phyloP scores from a whole-genome alignment of 2,113 vertebrate species.

The Hirundichthys speculiger region DNA sequence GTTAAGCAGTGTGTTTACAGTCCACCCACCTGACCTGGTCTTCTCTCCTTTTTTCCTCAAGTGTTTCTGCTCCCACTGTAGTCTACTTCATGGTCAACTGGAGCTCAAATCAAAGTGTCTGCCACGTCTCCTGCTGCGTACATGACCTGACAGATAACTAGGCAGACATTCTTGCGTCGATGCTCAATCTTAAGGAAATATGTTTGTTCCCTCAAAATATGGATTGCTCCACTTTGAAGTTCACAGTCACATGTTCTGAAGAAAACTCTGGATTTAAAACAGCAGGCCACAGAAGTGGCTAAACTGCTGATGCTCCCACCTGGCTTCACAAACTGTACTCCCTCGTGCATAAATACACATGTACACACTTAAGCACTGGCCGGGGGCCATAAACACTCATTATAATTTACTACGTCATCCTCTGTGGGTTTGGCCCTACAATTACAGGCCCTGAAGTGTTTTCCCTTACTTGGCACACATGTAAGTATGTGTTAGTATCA shows the following conservation, averaged over 20 bases:
- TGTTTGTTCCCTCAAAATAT: slow-evolving; percentile 27
- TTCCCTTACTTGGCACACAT: slow-evolving; percentile 70
- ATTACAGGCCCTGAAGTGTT: slow-evolving; percentile 69
- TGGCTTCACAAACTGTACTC: slow-evolving; percentile 58
- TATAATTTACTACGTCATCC: slow-evolving; percentile 70
- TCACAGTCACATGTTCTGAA: slow-evolving; percentile 10
- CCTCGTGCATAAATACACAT: slow-evolving; percentile 36
- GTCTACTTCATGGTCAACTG: slow-evolving; percentile 39
- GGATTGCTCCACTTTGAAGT: slow-evolving; percentile 33
- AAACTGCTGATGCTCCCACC: slow-evolving; percentile 44
- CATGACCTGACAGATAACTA: slow-evolving; percentile 39
- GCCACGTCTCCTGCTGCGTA: slow-evolving; percentile 22
- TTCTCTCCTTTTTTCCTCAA: slow-evolving; percentile 17
- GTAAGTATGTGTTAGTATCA: slow-evolving; percentile 73
- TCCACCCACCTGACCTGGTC: slow-evolving; percentile 59
- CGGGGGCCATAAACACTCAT: slow-evolving; percentile 73
- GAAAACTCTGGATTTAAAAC: slow-evolving; percentile 18
- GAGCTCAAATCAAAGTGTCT: slow-evolving; percentile 50
- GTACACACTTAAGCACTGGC: slow-evolving; percentile 39
- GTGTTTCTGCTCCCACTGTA: slow-evolving; percentile 45
- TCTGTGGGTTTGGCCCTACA: slow-evolving; percentile 68
- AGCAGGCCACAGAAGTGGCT: slow-evolving; percentile 28
- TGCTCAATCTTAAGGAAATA: slow-evolving; percentile 35
- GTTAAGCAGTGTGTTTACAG: slow-evolving; percentile 61
- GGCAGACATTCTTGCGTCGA: slow-evolving; percentile 38